Evolutionary conservation across 2,113 vertebrate genomes (phyloP).

Genomic region (Ptychochromis oligacanthus): DNA sequence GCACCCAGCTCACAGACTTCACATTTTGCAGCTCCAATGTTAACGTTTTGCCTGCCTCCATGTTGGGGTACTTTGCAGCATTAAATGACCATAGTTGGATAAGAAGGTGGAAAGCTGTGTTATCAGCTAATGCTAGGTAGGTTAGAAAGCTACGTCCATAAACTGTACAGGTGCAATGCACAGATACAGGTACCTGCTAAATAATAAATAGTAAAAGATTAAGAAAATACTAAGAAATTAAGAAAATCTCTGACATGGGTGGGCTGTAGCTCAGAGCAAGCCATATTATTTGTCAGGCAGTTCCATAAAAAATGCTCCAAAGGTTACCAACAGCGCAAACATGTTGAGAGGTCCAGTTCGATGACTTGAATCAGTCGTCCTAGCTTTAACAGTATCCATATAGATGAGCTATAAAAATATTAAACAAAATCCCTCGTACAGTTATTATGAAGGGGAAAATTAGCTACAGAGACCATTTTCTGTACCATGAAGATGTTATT

Average conservation of each 20-base stretch:
- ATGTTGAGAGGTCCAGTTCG: not conserved
- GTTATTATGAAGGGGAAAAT: not conserved
- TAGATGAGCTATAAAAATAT: not conserved
- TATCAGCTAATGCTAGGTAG: not conserved
- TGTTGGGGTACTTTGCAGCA: not conserved
- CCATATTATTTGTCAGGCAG: not conserved
- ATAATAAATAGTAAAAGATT: not conserved
- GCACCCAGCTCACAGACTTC: too few species aligned
- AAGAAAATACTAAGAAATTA: not conserved
- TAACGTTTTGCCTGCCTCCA: not conserved
- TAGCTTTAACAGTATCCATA: not conserved
- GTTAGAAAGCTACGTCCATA: not conserved
- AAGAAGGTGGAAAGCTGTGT: not conserved
- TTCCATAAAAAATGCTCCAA: not conserved
- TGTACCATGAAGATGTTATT: not conserved
- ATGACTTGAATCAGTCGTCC: not conserved
- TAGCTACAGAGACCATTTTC: not conserved
- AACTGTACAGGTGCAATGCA: not conserved
- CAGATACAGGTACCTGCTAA: not conserved
- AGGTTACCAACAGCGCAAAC: not conserved
- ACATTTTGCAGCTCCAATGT: not conserved
- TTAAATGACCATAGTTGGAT: not conserved
- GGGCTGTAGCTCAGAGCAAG: not conserved
- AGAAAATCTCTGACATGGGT: not conserved
- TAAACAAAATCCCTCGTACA: not conserved